A percentile compares a stretch with the other conserved stretches of the same genome.
Conservation (phyloP, 2,888 invertebrate genomes). For the Philonicus albiceps region DNA sequence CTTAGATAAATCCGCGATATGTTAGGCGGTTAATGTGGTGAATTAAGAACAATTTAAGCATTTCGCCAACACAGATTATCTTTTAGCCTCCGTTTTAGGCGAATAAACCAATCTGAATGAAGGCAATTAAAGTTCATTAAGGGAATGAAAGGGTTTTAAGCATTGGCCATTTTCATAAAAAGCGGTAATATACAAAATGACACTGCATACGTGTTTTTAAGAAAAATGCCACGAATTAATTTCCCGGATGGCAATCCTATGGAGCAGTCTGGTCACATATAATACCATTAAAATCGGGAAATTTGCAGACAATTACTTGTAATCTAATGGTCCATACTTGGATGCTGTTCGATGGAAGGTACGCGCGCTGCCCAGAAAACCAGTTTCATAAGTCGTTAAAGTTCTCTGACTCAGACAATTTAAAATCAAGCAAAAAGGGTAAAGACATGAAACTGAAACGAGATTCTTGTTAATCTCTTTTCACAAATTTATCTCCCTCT, state of each 20-base stretch:
- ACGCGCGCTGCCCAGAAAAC: slow-evolving; percentile 39
- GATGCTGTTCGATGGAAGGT: slow-evolving; percentile 28
- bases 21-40: background rate
- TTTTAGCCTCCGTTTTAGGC: background rate
- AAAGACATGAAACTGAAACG: slow-evolving; percentile 45
- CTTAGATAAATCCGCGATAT: background rate
- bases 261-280: slow-evolving; percentile 21
- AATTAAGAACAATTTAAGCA: background rate
- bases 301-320: slow-evolving; percentile 42
- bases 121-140: slow-evolving; percentile 31
- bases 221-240: slow-evolving; percentile 40
- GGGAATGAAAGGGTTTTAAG: background rate
- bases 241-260: slow-evolving; percentile 3
- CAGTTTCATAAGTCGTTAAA: slow-evolving; percentile 44
- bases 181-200: slow-evolving; percentile 10
- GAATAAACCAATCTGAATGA: background rate
- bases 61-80: background rate
- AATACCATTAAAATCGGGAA: slow-evolving; percentile 38
- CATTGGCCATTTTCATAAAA: slow-evolving; percentile 14
- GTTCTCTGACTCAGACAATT: slow-evolving; percentile 39
- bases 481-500: slow-evolving; percentile 36
- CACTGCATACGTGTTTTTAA: slow-evolving; percentile 8
- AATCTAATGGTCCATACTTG: slow-evolving; percentile 42
- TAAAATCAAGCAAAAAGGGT: slow-evolving; percentile 42
- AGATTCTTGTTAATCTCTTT: slow-evolving; percentile 43